Conservation (phyloP, 2,113 vertebrate species). For the Sturnus vulgaris region DNA sequence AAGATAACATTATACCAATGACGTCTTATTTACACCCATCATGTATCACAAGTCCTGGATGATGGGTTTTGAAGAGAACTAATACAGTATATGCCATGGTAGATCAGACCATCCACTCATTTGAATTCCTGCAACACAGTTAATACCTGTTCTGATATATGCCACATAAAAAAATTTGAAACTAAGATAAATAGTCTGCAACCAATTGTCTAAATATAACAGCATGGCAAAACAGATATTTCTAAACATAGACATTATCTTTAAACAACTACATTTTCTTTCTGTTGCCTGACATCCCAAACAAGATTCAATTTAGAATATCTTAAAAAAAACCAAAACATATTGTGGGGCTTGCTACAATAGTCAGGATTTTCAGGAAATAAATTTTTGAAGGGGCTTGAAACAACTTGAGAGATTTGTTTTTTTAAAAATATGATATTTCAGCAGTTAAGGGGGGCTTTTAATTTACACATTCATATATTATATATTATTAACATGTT, state of each 20-base stretch:
- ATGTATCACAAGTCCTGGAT: not conserved
- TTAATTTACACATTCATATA: not conserved
- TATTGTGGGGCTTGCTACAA: not conserved
- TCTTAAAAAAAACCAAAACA: accelerated
- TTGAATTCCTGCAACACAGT: not conserved
- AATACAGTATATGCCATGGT: not conserved
- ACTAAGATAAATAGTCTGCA: not conserved
- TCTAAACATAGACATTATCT: not conserved
- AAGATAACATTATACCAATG: not conserved
- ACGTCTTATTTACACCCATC: not conserved
- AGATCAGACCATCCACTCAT: not conserved
- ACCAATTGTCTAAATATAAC: not conserved
- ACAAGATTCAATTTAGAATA: not conserved
- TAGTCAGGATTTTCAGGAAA: not conserved
- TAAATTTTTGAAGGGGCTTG: not conserved
- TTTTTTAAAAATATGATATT: not conserved
- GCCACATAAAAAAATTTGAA: not conserved
- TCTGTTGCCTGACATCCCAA: not conserved
- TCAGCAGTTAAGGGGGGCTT: not conserved
- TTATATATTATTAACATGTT: not conserved
- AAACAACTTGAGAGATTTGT: not conserved
- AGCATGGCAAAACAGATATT: not conserved
- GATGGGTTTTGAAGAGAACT: not conserved
- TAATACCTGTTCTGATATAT: not conserved
- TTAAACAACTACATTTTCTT: not conserved